These are phyloP conservation scores for Solea senegalensis DNA, from an alignment of 2,113 vertebrate genomes.

Conservation along the genomic window DNA sequence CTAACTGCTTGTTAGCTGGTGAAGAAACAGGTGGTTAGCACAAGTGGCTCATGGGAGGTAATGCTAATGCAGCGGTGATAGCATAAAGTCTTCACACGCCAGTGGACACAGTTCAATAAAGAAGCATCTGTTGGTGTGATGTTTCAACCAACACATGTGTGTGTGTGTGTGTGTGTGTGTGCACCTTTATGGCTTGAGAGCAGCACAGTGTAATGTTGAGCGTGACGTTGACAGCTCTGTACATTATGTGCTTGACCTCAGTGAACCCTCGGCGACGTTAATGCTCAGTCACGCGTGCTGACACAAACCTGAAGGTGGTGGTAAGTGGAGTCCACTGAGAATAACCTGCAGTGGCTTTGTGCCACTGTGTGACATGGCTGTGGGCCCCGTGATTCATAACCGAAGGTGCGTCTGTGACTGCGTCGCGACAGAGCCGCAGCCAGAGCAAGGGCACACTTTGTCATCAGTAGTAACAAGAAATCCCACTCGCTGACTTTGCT, in stretches of 20 bases:
- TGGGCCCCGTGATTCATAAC: background rate
- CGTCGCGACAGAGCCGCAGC: background rate
- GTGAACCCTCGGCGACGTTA: conserved; percentile 79
- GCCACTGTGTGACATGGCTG: background rate
- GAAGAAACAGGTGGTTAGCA: conserved; percentile 37
- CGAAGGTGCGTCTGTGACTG: background rate
- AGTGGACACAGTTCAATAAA: background rate
- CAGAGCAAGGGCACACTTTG: background rate
- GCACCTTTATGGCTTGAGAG: conserved; percentile 85
- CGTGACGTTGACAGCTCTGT: conserved; percentile 92
- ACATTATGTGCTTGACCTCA: conserved; percentile 97
- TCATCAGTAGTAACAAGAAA: background rate
- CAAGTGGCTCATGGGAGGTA: conserved; percentile 3
- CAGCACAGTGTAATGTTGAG: conserved; percentile 91
- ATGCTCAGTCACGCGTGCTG: conserved; percentile 66
- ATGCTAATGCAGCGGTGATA: conserved; percentile 17
- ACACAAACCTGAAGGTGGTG: conserved; percentile 1
- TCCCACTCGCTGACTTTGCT: conserved; percentile 1
- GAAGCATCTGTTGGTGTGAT: conserved; percentile 24
- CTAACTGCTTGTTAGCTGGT: conserved; percentile 1
- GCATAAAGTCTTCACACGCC: conserved; percentile 13
- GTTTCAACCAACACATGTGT: conserved; percentile 34
- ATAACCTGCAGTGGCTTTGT: background rate
- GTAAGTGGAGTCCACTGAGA: background rate
- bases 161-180: background rate